Evolutionary conservation across 1,140 invertebrate species (phyloP), one percentile per base, ranked within the genome.

Genomic region (Antheraea pernyi): DNA sequence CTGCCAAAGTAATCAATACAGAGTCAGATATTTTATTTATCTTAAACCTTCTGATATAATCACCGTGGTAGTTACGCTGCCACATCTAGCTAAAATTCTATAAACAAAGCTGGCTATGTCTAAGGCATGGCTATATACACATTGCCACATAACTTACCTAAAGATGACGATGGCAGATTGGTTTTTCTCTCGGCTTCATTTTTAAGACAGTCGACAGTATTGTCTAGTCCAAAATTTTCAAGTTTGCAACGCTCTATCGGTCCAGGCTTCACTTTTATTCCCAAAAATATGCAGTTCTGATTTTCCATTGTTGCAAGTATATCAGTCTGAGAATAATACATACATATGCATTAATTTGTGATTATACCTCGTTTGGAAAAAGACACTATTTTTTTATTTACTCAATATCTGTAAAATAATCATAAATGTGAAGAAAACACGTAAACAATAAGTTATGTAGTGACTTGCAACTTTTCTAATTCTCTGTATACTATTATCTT

Each of bases 181-280:
- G 81, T 74, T 67, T 85, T 89, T 67, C 88, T 92, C 75, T 85
- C 87, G 39, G 88, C 90, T 75, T 90, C 87, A 37, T 22, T 74
- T 79, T 80, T 88, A 9, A 91, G 73, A 59, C 46, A 74, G 13
- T 79, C 80, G 0, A 91, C 84, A 67, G 87, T 89, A 68, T 88
- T 89, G n/a, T 89, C 84, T 16, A 91, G 74, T 0, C 71, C 69
- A 68, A 86, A 90, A 72, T 91, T 91, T 66, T 91, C 88, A 39
- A 91, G 66, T 73, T 89, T 90, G 64, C 77, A 73, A 4, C 89
- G 80, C 70, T 89, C 87, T 59, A 91, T 86, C 8, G 87, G 87
- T 19, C 89, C 89, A 67, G 89, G 86, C 74, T 89, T 89, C 36
- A 91, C 83, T 82, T 91, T 91, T 19, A 91, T 82, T 7, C 89